These are phyloP conservation scores for Dipodomys stephensi DNA, from an alignment of 2,113 vertebrate species.

Conservation along the genomic window DNA sequence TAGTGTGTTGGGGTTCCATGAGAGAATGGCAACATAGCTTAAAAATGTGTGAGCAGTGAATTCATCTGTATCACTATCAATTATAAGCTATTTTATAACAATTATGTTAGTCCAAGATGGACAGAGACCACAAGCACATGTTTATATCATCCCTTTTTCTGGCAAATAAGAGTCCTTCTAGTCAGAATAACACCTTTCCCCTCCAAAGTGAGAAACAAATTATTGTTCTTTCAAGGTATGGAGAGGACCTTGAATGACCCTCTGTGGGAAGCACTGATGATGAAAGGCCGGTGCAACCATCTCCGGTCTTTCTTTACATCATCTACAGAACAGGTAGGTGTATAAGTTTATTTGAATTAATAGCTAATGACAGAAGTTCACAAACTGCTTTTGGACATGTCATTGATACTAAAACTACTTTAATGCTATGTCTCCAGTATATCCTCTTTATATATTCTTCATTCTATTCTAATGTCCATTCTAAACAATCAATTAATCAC, in stretches of 20 bases:
- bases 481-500: neutral
- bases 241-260: neutral
- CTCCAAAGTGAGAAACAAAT: neutral
- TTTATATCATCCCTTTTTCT: neutral
- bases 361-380: neutral
- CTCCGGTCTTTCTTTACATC: neutral
- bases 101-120: neutral
- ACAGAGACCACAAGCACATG: neutral
- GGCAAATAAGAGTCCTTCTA: neutral
- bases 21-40: constrained; percentile 31
- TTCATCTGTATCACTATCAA: neutral
- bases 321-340: neutral
- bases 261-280: neutral
- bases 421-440: neutral
- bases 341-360: constrained; percentile 24
- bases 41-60: constrained; percentile 20
- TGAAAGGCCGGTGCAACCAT: neutral
- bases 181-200: neutral
- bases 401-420: constrained; percentile 15
- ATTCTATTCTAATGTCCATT: neutral
- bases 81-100: constrained; percentile 35
- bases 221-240: neutral
- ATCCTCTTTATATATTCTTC: neutral
- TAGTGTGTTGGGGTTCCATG: neutral
- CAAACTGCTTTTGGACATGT: neutral